phyloP scores from a whole-genome alignment of 2,113 vertebrate species.

The Melanocharis versteri region DNA sequence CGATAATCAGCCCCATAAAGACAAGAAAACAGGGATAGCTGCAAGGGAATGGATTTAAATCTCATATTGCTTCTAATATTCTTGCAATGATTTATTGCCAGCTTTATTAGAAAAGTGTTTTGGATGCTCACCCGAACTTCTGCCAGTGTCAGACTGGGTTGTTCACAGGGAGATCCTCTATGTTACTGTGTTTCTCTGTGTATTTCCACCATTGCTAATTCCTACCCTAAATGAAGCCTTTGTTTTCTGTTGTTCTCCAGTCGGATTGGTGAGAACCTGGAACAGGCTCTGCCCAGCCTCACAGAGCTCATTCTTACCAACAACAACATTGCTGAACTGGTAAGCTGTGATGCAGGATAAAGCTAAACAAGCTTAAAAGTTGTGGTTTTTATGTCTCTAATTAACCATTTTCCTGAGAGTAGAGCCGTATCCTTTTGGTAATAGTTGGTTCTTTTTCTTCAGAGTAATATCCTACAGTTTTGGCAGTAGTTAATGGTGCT shows the following conservation, averaged over 20 bases:
- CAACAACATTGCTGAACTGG: slow-evolving; percentile 96
- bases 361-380: background rate
- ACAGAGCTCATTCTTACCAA: slow-evolving; percentile 92
- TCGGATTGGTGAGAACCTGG: slow-evolving; percentile 91
- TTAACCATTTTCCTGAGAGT: background rate
- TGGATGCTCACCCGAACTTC: background rate
- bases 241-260: slow-evolving; percentile 42
- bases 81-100: background rate
- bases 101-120: background rate
- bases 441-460: background rate
- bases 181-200: accelerated
- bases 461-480: background rate
- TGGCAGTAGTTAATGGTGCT: background rate
- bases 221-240: background rate
- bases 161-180: background rate
- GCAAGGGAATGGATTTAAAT: background rate
- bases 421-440: background rate
- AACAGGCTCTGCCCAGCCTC: slow-evolving; percentile 84
- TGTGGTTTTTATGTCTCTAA: background rate
- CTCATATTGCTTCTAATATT: too few species aligned
- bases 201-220: background rate
- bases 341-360: slow-evolving; percentile 50
- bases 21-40: background rate
- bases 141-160: background rate
- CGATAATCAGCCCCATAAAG: background rate